Evolutionary conservation across 2,797 vertebrate genomes (phyloP).

Genomic region (Sebastes melanostomus): DNA sequence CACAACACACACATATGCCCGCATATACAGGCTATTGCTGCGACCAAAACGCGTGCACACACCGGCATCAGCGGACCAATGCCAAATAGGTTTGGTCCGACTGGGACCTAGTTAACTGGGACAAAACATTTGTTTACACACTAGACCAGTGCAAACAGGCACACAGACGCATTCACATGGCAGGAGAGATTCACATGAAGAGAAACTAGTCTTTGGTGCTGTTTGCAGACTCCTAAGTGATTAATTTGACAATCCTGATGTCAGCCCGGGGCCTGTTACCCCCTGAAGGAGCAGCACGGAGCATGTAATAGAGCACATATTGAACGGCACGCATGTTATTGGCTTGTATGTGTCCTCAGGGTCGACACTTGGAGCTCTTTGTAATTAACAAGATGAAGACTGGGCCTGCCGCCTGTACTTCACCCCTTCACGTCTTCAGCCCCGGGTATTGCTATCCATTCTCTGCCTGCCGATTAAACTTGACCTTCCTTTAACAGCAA

Average conservation of each 20-base stretch:
- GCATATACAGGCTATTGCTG: conserved; percentile 30
- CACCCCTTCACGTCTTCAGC: conserved; percentile 19
- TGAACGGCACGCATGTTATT: conserved; percentile 25
- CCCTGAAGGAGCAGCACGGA: not conserved
- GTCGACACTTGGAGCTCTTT: conserved; percentile 23
- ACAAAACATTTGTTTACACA: conserved; percentile 73
- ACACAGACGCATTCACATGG: conserved; percentile 3
- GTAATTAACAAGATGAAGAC: conserved; percentile 49
- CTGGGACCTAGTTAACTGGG: conserved; percentile 74
- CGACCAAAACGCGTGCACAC: conserved; percentile 51
- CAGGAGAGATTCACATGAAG: not conserved
- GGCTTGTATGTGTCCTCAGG: conserved; percentile 34
- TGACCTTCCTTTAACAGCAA: conserved; percentile 34
- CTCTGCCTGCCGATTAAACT: conserved; percentile 11
- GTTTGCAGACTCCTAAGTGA: not conserved
- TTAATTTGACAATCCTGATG: conserved; percentile 17
- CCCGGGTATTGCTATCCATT: conserved; percentile 13
- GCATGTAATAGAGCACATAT: conserved; percentile 25
- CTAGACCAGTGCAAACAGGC: conserved; percentile 39
- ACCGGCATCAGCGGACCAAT: conserved; percentile 68
- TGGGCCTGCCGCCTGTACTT: conserved; percentile 24
- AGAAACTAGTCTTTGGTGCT: not conserved
- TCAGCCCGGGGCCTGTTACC: not conserved
- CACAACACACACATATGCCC: conserved; percentile 61
- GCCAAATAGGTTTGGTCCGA: conserved; percentile 69